Conservation (phyloP, 2,888 invertebrate species). For the Chironomus tentans region DNA sequence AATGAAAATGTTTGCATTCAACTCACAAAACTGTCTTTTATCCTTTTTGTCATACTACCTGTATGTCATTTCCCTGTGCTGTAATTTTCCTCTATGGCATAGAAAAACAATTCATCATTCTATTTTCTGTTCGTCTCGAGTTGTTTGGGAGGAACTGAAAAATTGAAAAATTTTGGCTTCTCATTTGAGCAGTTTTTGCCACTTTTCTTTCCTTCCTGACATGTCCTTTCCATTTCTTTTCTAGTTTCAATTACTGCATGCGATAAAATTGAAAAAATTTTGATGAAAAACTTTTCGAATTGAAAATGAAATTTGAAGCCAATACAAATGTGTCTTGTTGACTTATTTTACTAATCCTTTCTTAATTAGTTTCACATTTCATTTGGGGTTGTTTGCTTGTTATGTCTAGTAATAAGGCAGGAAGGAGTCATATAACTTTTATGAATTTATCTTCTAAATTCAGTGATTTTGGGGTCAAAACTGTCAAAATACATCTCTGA, state of each 20-base stretch:
- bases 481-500: no score
- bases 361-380: not conserved
- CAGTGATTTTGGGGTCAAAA: no score
- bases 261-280: no score
- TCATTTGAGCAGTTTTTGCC: not conserved
- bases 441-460: no score
- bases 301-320: not conserved
- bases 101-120: not conserved
- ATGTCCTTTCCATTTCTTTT: no score
- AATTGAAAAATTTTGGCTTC: not conserved
- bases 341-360: not conserved
- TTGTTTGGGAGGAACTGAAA: not conserved
- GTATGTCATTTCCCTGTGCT: not conserved
- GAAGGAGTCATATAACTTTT: no score
- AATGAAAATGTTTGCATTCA: not conserved
- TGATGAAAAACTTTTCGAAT: not conserved
- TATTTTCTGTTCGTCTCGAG: not conserved
- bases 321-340: not conserved
- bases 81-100: not conserved
- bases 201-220: no score
- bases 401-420: not conserved
- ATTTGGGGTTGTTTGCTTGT: not conserved
- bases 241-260: no score
- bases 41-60: not conserved
- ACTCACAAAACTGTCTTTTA: not conserved